Percentiles rank a stretch among this genome's conserved stretches.
These are phyloP conservation scores for Stichopus chloronotus DNA, from an alignment of 35 echinoderm and acorn worm genomes.

Conservation along the genomic window DNA sequence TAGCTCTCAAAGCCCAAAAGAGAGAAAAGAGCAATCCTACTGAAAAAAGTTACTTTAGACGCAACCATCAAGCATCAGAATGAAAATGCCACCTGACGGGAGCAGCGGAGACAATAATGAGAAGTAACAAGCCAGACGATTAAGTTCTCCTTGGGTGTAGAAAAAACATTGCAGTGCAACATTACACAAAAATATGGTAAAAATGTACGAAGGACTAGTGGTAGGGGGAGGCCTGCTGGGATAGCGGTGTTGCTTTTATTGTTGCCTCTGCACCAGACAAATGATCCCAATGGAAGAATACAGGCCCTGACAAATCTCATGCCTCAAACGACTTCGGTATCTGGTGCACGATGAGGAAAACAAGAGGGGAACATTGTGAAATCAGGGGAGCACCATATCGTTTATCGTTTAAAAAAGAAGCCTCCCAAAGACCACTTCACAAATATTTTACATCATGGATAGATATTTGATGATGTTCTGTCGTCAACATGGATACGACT, in stretches of 20 bases:
- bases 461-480: not conserved
- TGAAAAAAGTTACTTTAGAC: not conserved
- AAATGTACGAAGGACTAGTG: constrained; percentile 12
- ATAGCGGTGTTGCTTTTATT: constrained; percentile 8
- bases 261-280: not conserved
- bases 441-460: not conserved
- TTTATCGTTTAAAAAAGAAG: too few species aligned
- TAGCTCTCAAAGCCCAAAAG: too few species aligned
- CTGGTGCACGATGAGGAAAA: too few species aligned
- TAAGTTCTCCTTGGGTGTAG: not conserved
- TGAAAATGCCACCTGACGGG: not conserved
- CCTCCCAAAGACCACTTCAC: not conserved
- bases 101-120: not conserved
- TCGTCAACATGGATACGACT: too few species aligned
- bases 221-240: not conserved
- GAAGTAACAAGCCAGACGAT: not conserved
- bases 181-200: constrained; percentile 41
- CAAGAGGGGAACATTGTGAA: too few species aligned
- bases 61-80: not conserved
- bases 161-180: constrained; percentile 30
- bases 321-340: too few species aligned
- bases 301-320: too few species aligned
- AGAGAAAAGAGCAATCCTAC: too few species aligned
- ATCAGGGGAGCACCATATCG: too few species aligned
- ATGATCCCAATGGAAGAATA: not conserved